A percentile compares a stretch with the other conserved stretches of the same genome.
Conservation (phyloP, 2,113 vertebrate genomes). For the Mormyrus lacerda region DNA sequence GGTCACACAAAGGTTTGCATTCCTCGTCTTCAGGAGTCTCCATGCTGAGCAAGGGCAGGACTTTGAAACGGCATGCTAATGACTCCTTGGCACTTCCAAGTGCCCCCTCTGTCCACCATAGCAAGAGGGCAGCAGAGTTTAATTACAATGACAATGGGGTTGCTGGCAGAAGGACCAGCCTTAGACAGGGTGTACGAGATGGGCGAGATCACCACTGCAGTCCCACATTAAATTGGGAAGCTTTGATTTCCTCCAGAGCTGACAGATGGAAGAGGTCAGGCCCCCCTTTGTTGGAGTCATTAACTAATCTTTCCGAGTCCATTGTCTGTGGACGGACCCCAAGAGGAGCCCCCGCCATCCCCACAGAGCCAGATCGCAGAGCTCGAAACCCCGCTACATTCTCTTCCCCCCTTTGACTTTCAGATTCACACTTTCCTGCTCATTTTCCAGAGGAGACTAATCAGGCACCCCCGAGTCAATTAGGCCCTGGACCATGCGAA, state of each 20-base stretch:
- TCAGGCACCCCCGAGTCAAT: constrained; percentile 49
- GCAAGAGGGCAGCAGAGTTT: constrained; percentile 60
- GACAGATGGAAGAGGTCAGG: constrained; percentile 61
- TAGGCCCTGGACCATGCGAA: constrained; percentile 49
- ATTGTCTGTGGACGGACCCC: constrained; percentile 48
- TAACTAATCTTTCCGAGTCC: constrained; percentile 60
- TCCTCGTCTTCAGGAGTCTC: constrained; percentile 34
- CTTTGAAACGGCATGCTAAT: constrained; percentile 64
- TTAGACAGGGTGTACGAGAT: constrained; percentile 53
- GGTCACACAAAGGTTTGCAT: constrained; percentile 40
- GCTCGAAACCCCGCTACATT: constrained; percentile 24
- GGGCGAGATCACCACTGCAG: constrained; percentile 53
- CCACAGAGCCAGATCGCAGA: constrained; percentile 23
- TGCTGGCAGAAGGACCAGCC: constrained; percentile 45
- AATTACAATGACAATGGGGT: constrained; percentile 74
- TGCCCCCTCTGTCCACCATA: constrained; percentile 61
- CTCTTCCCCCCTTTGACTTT: constrained; percentile 53
- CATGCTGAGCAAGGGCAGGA: constrained; percentile 52
- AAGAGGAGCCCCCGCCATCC: constrained; percentile 41
- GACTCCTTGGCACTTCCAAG: constrained; percentile 63
- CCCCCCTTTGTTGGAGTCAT: constrained; percentile 65
- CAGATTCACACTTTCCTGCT: constrained; percentile 37
- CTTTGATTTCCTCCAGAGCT: constrained; percentile 60
- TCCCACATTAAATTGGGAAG: constrained; percentile 53
- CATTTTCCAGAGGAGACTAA: constrained; percentile 59